phyloP scores from a whole-genome alignment of 2,888 invertebrate species.

The Orthosia cruda region DNA sequence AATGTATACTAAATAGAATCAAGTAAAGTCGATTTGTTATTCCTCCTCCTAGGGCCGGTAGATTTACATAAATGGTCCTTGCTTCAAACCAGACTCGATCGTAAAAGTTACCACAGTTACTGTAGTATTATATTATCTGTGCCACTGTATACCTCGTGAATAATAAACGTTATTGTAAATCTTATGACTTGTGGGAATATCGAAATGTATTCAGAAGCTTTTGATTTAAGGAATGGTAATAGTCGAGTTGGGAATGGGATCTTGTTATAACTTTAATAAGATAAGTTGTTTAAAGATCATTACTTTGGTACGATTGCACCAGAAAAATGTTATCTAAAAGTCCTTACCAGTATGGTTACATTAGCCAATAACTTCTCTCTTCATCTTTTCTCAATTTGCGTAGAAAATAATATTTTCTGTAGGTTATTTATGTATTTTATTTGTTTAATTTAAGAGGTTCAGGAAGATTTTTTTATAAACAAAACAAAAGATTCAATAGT shows the following conservation, averaged over 20 bases:
- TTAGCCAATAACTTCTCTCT: too few relatives aligned
- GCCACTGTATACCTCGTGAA: conserved; percentile 40
- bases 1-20: conserved; percentile 32
- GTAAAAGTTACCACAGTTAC: conserved; percentile 47
- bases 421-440: too few relatives aligned
- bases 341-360: too few relatives aligned
- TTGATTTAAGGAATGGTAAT: conserved; percentile 20
- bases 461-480: too few relatives aligned
- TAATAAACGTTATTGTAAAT: conserved; percentile 57
- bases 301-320: too few relatives aligned
- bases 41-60: conserved; percentile 23
- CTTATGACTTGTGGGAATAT: conserved; percentile 51
- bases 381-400: too few relatives aligned
- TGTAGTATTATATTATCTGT: too few relatives aligned
- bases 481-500: too few relatives aligned
- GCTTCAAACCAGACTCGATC: conserved; percentile 44
- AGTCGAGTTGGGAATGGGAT: neutral
- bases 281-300: too few relatives aligned
- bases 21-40: conserved; percentile 34
- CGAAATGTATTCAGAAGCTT: conserved; percentile 34
- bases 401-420: too few relatives aligned
- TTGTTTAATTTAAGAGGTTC: too few relatives aligned
- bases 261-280: conserved; percentile 4
- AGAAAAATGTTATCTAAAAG: too few relatives aligned
- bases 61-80: conserved; percentile 58